A percentile compares a stretch with the other conserved stretches of the same genome.
These are phyloP conservation scores for Alethe castanea DNA, from an alignment of 2,113 vertebrate species.

Conservation along the genomic window DNA sequence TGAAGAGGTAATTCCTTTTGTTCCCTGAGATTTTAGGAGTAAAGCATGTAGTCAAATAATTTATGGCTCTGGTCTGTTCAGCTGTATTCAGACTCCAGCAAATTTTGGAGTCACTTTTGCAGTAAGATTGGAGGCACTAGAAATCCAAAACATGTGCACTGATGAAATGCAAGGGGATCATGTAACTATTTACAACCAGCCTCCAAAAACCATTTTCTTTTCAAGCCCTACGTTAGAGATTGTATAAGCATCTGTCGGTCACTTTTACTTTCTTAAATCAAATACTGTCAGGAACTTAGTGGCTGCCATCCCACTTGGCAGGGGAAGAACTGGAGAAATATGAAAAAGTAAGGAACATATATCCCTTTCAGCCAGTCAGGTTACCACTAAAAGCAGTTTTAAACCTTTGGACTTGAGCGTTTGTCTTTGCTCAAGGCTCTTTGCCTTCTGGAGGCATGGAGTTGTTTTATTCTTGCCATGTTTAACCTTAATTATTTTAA, in stretches of 20 bases:
- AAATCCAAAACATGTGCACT: slow-evolving; percentile 11
- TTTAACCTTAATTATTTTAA: background rate
- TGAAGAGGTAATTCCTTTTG: background rate
- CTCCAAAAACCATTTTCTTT: slow-evolving; percentile 41
- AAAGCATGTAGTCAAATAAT: background rate
- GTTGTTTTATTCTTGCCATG: background rate
- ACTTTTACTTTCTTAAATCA: slow-evolving; percentile 4
- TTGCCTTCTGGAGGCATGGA: background rate
- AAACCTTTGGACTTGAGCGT: background rate
- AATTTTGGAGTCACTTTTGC: slow-evolving; percentile 17
- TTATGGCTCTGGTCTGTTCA: background rate
- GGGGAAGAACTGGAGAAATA: background rate
- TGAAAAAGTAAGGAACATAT: background rate
- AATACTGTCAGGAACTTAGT: background rate
- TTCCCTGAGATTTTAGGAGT: background rate
- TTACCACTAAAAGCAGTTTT: background rate
- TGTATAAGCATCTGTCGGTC: slow-evolving; percentile 15
- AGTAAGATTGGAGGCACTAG: slow-evolving; percentile 6
- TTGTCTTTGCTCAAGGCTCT: background rate
- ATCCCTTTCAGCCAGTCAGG: background rate
- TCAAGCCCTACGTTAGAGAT: background rate
- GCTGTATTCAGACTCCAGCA: background rate
- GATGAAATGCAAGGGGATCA: slow-evolving; percentile 13
- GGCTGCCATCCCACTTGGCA: background rate
- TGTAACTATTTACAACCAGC: slow-evolving; percentile 44